phyloP scores from a whole-genome alignment of 2,888 invertebrate genomes.

The Dryobota labecula region DNA sequence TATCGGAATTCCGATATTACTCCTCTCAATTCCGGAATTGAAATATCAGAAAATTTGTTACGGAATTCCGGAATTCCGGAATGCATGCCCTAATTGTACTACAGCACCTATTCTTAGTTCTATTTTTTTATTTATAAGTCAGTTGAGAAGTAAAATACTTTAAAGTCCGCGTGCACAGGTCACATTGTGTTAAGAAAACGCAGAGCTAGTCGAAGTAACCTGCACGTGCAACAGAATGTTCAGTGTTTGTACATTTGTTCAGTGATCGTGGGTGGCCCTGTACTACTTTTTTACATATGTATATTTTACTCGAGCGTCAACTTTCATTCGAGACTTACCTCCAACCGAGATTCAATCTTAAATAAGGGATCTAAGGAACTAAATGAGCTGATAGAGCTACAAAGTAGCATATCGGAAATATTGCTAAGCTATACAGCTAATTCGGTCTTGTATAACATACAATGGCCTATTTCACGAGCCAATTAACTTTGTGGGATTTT shows the following conservation, averaged over 20 bases:
- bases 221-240: conserved; percentile 71
- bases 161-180: conserved; percentile 50
- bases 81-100: too few species aligned
- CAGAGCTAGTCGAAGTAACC: conserved; percentile 59
- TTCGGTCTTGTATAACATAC: conserved; percentile 83
- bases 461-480: conserved; percentile 88
- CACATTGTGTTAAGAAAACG: conserved; percentile 68
- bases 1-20: too few species aligned
- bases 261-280: conserved; percentile 86
- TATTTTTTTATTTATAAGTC: background rate
- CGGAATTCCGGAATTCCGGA: too few species aligned
- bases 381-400: conserved; percentile 70
- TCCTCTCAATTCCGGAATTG: too few species aligned
- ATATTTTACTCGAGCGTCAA: conserved; percentile 82
- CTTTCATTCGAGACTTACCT: conserved; percentile 74
- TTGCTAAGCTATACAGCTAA: conserved; percentile 83
- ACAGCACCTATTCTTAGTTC: background rate
- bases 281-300: conserved; percentile 84
- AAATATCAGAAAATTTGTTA: too few species aligned
- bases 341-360: conserved; percentile 82
- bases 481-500: conserved; percentile 83
- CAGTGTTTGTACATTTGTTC: conserved; percentile 68
- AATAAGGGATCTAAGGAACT: conserved; percentile 70
- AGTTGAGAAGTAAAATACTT: conserved; percentile 43
- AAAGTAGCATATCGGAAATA: conserved; percentile 81